Conservation (phyloP, 2,113 vertebrate genomes). For the Dipodomys spectabilis region DNA sequence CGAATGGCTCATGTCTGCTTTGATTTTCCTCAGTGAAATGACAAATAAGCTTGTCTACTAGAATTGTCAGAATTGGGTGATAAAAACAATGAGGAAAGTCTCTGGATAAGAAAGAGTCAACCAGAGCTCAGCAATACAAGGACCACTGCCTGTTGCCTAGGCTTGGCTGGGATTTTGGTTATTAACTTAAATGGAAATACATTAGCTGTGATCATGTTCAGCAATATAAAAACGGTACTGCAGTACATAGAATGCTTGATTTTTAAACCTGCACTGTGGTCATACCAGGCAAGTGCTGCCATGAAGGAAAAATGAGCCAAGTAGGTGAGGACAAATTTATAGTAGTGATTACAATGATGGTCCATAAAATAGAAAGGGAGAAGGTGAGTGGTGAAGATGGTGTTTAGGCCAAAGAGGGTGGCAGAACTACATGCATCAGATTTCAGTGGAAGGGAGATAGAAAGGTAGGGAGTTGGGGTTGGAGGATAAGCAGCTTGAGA, state of each 20-base stretch:
- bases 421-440: neutral
- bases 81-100: neutral
- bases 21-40: slow-evolving; percentile 13
- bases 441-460: neutral
- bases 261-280: neutral
- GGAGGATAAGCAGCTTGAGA: neutral
- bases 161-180: neutral
- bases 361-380: slow-evolving; percentile 7
- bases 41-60: neutral
- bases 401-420: neutral
- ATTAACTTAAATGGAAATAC: slow-evolving; percentile 35
- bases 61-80: neutral
- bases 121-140: neutral
- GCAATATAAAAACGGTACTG: neutral
- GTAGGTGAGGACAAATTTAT: neutral
- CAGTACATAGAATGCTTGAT: neutral
- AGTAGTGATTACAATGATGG: slow-evolving; percentile 3
- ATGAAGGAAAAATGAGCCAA: neutral
- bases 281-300: neutral
- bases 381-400: neutral
- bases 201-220: neutral
- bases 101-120: neutral
- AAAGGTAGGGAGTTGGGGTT: neutral
- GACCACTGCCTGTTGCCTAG: neutral
- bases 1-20: neutral